A percentile compares a stretch with the other conserved stretches of the same genome.
phyloP scores from a whole-genome alignment of 1,140 invertebrate genomes.

The Aphis craccivora region DNA sequence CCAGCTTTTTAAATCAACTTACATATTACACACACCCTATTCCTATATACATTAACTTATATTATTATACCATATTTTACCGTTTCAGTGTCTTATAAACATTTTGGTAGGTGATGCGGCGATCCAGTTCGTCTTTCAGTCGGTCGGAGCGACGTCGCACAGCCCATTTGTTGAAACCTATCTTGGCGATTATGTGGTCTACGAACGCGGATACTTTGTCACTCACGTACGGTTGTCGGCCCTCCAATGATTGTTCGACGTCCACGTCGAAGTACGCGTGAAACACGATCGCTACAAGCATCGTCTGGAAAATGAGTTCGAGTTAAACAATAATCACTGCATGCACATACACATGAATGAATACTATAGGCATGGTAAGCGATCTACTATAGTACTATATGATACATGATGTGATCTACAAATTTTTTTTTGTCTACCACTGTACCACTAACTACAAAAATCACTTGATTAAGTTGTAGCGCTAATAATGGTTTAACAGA shows the following conservation, averaged over 20 bases:
- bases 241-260: neutral
- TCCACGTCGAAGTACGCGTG: slow-evolving; percentile 46
- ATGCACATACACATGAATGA: too few species aligned
- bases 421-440: too few species aligned
- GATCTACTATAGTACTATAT: too few species aligned
- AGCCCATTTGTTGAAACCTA: neutral
- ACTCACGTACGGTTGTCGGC: neutral
- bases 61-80: neutral
- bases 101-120: neutral
- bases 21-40: neutral
- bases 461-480: too few species aligned
- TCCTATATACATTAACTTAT: neutral
- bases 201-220: neutral
- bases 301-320: neutral
- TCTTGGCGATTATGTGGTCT: neutral
- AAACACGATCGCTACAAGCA: slow-evolving; percentile 41
- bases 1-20: neutral
- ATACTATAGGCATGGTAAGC: too few species aligned
- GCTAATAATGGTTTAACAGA: too few species aligned
- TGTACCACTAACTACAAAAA: too few species aligned
- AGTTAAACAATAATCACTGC: neutral
- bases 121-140: neutral
- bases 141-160: neutral
- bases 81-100: slow-evolving; percentile 45
- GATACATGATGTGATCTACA: too few species aligned